Evolutionary conservation across 1,140 invertebrate genomes (phyloP).

Genomic region (Drosophila nigromelanica): DNA sequence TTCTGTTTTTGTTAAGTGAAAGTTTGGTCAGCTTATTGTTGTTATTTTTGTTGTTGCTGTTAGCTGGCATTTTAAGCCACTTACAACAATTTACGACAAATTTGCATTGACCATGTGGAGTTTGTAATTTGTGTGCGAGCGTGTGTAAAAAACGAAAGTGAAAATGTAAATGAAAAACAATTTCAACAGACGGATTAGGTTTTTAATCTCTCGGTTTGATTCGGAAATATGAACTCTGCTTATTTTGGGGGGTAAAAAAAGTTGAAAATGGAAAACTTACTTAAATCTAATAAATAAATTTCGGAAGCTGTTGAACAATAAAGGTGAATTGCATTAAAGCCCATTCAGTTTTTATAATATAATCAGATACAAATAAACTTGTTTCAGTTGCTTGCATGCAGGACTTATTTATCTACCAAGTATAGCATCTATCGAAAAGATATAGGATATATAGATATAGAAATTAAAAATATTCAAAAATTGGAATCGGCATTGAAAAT

Average conservation of each 20-base stretch:
- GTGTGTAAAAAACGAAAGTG: constrained; percentile 71
- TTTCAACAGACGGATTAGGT: constrained; percentile 30
- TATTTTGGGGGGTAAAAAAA: neutral
- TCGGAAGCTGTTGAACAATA: neutral
- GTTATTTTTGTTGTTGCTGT: constrained; percentile 21
- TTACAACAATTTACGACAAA: constrained; percentile 76
- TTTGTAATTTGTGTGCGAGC: constrained; percentile 32
- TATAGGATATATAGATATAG: too few relatives aligned
- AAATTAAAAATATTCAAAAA: too few relatives aligned
- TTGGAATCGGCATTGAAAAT: too few relatives aligned
- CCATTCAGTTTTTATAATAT: too few relatives aligned
- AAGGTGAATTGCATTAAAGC: too few relatives aligned
- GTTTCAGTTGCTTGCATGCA: too few relatives aligned
- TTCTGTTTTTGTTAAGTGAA: constrained; percentile 48
- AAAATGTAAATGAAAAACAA: constrained; percentile 65
- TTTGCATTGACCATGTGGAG: constrained; percentile 56
- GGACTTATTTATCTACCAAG: too few relatives aligned
- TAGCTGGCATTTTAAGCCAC: constrained; percentile 56
- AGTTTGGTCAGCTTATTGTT: constrained; percentile 47
- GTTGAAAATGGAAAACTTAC: too few relatives aligned
- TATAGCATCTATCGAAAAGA: too few relatives aligned
- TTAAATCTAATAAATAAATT: constrained; percentile 2
- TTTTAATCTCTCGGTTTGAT: constrained; percentile 21
- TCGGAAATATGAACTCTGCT: neutral
- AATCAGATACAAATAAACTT: too few relatives aligned